A percentile compares a stretch with the other conserved stretches of the same genome.
phyloP scores from a whole-genome alignment of 2,797 vertebrate species.

The Jordanella pulchra region DNA sequence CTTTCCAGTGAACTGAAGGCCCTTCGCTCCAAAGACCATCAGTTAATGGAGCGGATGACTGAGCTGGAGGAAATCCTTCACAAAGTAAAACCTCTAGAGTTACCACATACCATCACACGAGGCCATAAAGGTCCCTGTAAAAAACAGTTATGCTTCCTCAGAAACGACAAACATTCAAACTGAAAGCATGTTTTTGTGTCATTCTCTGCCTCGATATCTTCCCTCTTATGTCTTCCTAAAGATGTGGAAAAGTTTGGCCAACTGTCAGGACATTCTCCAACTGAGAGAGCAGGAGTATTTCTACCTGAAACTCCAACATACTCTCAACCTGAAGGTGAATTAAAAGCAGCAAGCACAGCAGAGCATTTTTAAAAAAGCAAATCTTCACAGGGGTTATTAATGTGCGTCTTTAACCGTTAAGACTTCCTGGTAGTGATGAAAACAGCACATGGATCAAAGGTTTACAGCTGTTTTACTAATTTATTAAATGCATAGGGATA shows the following conservation, averaged over 20 bases:
- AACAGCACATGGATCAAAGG: background rate
- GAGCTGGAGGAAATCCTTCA: conserved; percentile 84
- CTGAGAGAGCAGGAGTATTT: conserved; percentile 84
- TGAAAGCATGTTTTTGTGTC: background rate
- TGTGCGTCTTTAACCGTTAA: background rate
- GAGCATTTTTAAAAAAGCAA: background rate
- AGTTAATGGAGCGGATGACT: conserved; percentile 75
- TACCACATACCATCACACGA: no score
- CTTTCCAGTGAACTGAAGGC: conserved; percentile 80
- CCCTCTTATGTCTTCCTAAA: conserved; percentile 58
- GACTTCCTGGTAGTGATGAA: background rate
- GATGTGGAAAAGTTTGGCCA: conserved; percentile 85
- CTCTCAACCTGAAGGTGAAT: conserved; percentile 84
- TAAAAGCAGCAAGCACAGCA: background rate
- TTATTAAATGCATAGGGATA: background rate
- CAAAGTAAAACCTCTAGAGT: conserved; percentile 75
- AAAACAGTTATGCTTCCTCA: background rate
- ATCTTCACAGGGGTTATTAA: background rate
- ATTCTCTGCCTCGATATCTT: conserved; percentile 4
- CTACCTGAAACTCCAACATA: conserved; percentile 83
- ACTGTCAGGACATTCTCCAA: conserved; percentile 88
- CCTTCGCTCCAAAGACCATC: conserved; percentile 79
- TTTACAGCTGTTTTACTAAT: background rate
- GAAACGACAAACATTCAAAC: background rate
- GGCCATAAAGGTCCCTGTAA: background rate